These are phyloP conservation scores for Champsocephalus gunnari DNA, from an alignment of 2,797 vertebrate species.

Conservation along the genomic window DNA sequence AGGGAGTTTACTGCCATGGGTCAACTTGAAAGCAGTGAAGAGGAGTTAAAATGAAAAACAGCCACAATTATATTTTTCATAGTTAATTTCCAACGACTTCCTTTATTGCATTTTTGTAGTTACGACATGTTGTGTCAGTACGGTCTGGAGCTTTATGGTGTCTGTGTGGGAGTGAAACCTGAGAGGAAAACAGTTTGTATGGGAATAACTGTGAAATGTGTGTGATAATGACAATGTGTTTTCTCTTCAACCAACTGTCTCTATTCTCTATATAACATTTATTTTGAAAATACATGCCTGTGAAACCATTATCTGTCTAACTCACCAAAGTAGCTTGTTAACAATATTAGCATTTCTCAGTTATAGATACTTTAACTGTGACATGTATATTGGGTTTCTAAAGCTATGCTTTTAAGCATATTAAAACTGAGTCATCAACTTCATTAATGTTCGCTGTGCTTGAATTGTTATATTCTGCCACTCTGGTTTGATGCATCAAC, in stretches of 20 bases:
- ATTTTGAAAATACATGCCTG: neutral
- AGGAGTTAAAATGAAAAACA: conserved; percentile 11
- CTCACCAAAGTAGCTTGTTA: neutral
- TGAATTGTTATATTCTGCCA: neutral
- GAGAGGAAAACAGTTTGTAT: conserved; percentile 12
- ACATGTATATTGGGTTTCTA: neutral
- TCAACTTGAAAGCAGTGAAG: neutral
- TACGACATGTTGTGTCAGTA: conserved; percentile 14
- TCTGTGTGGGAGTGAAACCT: conserved; percentile 38
- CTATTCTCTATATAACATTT: neutral
- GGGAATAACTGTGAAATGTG: conserved; percentile 12
- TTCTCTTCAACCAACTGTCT: conserved; percentile 24
- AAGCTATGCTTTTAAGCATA: too few relatives aligned
- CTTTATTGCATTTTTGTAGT: neutral
- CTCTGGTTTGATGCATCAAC: neutral
- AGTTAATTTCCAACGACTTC: conserved; percentile 22
- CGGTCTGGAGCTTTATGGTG: conserved; percentile 10
- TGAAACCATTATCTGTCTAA: neutral
- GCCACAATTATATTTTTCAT: neutral
- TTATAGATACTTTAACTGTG: neutral
- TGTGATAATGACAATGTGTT: conserved; percentile 33
- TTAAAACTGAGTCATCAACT: neutral
- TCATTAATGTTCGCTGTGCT: neutral
- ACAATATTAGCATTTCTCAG: conserved; percentile 4
- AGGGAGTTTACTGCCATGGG: neutral